These are phyloP conservation scores for Lepidochitona cinerea DNA, from an alignment of 2,888 invertebrate species.

Conservation along the genomic window DNA sequence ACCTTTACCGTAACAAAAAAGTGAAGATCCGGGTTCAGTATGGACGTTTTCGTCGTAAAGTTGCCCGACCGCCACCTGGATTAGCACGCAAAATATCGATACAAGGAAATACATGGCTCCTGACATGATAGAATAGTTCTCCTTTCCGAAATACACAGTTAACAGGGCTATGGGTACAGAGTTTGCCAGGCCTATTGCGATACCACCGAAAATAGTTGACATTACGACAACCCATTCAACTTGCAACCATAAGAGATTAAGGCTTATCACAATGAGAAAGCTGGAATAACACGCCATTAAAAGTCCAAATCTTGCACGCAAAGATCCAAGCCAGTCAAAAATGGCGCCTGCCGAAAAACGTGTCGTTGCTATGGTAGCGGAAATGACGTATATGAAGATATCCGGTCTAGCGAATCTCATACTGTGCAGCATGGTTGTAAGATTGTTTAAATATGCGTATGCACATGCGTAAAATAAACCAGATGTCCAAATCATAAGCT, in stretches of 20 bases:
- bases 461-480: slow-evolving; percentile 6
- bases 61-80: background rate
- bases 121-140: background rate
- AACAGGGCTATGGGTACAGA: background rate
- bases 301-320: background rate
- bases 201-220: background rate
- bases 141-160: slow-evolving; percentile 1
- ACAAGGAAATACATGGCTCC: background rate
- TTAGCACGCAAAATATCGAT: background rate
- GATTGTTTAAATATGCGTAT: background rate
- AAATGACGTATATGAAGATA: background rate
- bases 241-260: background rate
- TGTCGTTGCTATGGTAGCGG: background rate
- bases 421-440: background rate
- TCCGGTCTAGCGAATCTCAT: background rate
- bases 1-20: background rate
- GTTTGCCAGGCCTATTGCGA: background rate
- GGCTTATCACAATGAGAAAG: background rate
- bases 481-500: background rate
- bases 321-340: background rate
- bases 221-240: background rate
- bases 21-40: background rate
- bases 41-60: background rate
- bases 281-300: background rate
- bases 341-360: slow-evolving; percentile 3